Percentiles rank a stretch among this genome's conserved stretches.
Evolutionary conservation across 2,113 vertebrate genomes (phyloP).

Genomic region (Caracal caracal): DNA sequence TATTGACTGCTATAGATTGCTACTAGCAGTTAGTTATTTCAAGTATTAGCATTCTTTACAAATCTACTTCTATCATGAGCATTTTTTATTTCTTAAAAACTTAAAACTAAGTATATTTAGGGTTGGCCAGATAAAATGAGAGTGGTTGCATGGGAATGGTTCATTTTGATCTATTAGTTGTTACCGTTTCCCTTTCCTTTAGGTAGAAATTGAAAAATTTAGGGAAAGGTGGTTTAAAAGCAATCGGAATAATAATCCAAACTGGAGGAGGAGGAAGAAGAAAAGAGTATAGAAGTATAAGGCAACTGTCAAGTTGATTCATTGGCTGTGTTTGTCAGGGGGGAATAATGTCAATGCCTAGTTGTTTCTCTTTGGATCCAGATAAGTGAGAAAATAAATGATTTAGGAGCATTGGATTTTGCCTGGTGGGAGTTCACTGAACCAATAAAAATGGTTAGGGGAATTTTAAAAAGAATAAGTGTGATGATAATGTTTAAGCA

Average conservation of each 20-base stretch:
- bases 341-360: conserved; percentile 22
- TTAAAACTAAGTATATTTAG: neutral
- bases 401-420: conserved; percentile 67
- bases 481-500: neutral
- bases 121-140: neutral
- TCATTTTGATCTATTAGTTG: conserved; percentile 33
- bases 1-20: neutral
- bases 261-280: neutral
- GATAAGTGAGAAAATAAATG: conserved; percentile 71
- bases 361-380: conserved; percentile 54
- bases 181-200: neutral
- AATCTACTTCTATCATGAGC: neutral
- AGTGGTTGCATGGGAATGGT: neutral
- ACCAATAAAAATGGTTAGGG: conserved; percentile 33
- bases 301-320: conserved; percentile 60
- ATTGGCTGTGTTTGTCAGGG: conserved; percentile 45
- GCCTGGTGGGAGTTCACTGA: conserved; percentile 39
- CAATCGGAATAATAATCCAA: conserved; percentile 24
- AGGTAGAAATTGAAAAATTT: conserved; percentile 23
- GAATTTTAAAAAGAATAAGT: conserved; percentile 35
- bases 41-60: conserved; percentile 53
- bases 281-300: neutral
- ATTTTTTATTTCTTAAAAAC: conserved; percentile 26
- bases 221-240: conserved; percentile 23
- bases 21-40: neutral